Percentiles rank a stretch among this genome's conserved stretches.
Evolutionary conservation across 2,797 vertebrate species (phyloP).

Genomic region (Myripristis murdjan): DNA sequence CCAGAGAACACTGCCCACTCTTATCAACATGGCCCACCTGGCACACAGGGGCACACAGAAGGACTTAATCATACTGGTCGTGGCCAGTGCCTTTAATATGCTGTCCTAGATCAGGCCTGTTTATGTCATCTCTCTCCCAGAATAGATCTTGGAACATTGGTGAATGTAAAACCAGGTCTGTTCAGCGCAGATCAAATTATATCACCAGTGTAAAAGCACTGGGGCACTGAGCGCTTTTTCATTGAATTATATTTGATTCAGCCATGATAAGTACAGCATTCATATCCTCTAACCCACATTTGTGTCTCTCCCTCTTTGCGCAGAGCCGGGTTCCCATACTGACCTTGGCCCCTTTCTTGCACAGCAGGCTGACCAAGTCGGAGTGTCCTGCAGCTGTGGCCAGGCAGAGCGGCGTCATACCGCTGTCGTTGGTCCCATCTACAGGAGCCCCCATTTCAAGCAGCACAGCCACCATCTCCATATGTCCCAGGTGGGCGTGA

Average conservation of each 20-base stretch:
- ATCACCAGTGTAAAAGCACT: conserved; percentile 31
- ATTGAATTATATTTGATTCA: conserved; percentile 34
- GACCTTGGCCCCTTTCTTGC: conserved; percentile 94
- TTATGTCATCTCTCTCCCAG: conserved; percentile 65
- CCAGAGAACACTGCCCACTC: conserved; percentile 94
- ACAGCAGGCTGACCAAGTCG: conserved; percentile 90
- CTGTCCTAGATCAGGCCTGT: conserved; percentile 67
- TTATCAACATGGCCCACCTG: conserved; percentile 95
- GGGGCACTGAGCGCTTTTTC: conserved; percentile 25
- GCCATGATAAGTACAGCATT: conserved; percentile 1
- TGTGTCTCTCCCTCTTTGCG: not conserved
- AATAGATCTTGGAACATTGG: conserved; percentile 59
- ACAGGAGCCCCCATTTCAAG: conserved; percentile 92
- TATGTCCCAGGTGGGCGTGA: conserved; percentile 94
- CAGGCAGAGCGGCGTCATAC: conserved; percentile 93
- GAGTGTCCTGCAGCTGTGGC: conserved; percentile 92
- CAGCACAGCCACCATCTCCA: conserved; percentile 92
- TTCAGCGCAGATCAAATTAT: conserved; percentile 6
- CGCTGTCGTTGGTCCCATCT: conserved; percentile 89
- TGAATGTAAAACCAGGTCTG: conserved; percentile 54
- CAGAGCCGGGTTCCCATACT: conserved; percentile 46
- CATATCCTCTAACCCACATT: conserved; percentile 8
- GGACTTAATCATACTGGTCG: conserved; percentile 56
- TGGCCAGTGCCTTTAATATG: conserved; percentile 25
- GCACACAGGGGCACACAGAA: conserved; percentile 59